Percentiles rank a stretch among this genome's conserved stretches.
Conservation (phyloP, 1,140 invertebrate species). For the Probaryconus sp. region DNA sequence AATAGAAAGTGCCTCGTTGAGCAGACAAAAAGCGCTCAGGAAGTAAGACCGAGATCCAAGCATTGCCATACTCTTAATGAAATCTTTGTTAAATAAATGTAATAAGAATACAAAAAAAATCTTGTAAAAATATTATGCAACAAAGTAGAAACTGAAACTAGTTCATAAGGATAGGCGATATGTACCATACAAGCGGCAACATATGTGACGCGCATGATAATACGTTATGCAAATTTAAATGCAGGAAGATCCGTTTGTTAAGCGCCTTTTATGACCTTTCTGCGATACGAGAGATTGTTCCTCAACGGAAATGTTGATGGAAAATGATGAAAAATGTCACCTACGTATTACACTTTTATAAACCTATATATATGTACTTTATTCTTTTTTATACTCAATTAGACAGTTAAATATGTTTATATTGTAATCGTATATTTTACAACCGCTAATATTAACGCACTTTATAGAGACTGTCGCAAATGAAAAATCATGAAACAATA, state of each 20-base stretch:
- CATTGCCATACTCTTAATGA: background rate
- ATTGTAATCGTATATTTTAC: too few species aligned
- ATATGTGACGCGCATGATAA: slow-evolving; percentile 59
- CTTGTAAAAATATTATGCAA: slow-evolving; percentile 32
- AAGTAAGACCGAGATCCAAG: slow-evolving; percentile 5
- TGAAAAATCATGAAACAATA: too few species aligned
- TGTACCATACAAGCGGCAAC: slow-evolving; percentile 39
- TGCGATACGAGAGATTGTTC: background rate
- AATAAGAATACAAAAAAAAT: background rate
- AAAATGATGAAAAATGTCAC: background rate
- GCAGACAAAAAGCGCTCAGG: slow-evolving; percentile 8
- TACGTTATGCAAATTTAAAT: slow-evolving; percentile 72
- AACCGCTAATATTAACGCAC: too few species aligned
- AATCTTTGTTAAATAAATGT: background rate
- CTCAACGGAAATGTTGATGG: background rate
- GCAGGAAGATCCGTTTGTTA: slow-evolving; percentile 71
- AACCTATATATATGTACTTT: too few species aligned
- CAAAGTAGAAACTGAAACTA: slow-evolving; percentile 44
- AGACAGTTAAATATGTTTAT: too few species aligned
- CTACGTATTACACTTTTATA: too few species aligned
- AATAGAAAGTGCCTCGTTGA: slow-evolving; percentile 5
- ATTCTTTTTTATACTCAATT: too few species aligned
- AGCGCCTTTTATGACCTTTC: slow-evolving; percentile 62
- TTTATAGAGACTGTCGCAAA: too few species aligned
- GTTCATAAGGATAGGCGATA: slow-evolving; percentile 42